phyloP scores from a whole-genome alignment of 2,888 invertebrate species.

The Philopedon plagiatum region DNA sequence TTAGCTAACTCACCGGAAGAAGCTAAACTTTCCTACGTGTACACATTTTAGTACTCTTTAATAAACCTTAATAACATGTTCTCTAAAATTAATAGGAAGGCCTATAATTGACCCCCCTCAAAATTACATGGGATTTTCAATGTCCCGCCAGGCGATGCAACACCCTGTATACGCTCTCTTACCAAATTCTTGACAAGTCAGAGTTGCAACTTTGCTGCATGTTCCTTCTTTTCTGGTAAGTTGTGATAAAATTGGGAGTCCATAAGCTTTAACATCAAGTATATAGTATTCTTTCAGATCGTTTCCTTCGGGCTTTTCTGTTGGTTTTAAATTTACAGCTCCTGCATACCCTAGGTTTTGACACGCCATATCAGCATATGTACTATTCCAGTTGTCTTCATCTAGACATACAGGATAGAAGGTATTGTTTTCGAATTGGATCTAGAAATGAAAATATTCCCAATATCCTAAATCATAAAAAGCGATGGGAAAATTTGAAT shows the following conservation, averaged over 20 bases:
- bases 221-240: constrained; percentile 68
- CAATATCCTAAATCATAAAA: too few relatives aligned
- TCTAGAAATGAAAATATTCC: constrained; percentile 48
- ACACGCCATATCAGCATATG: constrained; percentile 72
- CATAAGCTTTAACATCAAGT: constrained; percentile 54
- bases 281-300: constrained; percentile 56
- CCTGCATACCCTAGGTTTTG: constrained; percentile 71
- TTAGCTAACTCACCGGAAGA: too few relatives aligned
- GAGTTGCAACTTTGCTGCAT: constrained; percentile 68
- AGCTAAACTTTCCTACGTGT: too few relatives aligned
- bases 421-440: constrained; percentile 59
- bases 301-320: constrained; percentile 53
- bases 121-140: too few relatives aligned
- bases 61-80: too few relatives aligned
- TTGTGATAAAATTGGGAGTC: constrained; percentile 65
- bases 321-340: constrained; percentile 64
- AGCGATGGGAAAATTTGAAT: too few relatives aligned
- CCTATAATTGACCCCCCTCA: too few relatives aligned
- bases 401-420: constrained; percentile 72
- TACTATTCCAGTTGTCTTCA: constrained; percentile 71
- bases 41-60: too few relatives aligned
- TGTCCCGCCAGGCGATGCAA: too few relatives aligned
- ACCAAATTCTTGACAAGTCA: constrained; percentile 74
- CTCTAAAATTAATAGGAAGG: too few relatives aligned
- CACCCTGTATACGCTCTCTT: constrained; percentile 57